Evolutionary conservation across 2,113 vertebrate species (phyloP).

Genomic region (Nannospalax galili): DNA sequence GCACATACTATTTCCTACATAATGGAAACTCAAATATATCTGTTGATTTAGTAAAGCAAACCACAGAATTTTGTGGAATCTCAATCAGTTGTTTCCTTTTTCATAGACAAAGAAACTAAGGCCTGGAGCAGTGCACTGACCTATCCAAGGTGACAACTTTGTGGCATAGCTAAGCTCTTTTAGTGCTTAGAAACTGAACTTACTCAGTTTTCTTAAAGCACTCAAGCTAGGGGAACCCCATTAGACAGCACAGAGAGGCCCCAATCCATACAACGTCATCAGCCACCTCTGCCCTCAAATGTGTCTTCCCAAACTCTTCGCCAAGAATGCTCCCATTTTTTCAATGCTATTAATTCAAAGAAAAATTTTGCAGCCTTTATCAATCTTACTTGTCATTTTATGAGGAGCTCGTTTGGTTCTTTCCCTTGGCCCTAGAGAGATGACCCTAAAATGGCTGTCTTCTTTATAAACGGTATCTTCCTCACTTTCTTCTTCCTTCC

Average conservation of each 20-base stretch:
- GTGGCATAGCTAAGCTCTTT: not conserved
- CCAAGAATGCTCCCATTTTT: not conserved
- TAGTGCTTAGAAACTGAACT: not conserved
- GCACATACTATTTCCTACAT: not conserved
- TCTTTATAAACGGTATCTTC: not conserved
- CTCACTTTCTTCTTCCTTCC: not conserved
- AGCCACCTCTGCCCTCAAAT: not conserved
- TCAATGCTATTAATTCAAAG: not conserved
- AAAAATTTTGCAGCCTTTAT: not conserved
- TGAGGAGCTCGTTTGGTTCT: not conserved
- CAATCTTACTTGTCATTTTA: not conserved
- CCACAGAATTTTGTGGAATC: not conserved
- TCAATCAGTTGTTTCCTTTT: not conserved
- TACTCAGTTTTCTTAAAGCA: not conserved
- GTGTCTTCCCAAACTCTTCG: not conserved
- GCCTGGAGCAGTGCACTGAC: not conserved
- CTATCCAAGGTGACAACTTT: not conserved
- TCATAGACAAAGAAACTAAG: not conserved
- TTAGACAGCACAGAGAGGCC: not conserved
- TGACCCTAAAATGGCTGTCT: not conserved
- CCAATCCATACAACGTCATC: not conserved
- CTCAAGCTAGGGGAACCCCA: not conserved
- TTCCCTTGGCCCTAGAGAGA: not conserved
- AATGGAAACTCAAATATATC: not conserved
- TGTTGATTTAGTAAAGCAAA: not conserved